Evolutionary conservation across 2,888 invertebrate species (phyloP).

Genomic region (Lepidonotus clava): DNA sequence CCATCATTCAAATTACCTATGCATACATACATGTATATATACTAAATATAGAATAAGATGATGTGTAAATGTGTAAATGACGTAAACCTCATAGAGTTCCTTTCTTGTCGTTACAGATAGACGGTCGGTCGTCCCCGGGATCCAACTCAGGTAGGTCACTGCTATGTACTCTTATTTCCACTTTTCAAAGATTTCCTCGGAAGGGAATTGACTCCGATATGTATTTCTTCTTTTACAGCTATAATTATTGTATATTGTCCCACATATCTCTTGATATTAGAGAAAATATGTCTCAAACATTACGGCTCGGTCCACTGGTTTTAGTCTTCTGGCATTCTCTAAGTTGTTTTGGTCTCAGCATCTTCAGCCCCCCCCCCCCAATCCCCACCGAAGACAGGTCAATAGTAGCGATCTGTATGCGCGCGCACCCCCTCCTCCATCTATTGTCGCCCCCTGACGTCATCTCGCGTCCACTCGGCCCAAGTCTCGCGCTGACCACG

Average conservation of each 20-base stretch:
- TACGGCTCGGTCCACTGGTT: no score
- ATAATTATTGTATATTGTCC: no score
- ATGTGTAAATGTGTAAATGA: neutral
- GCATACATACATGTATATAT: neutral
- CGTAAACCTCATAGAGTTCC: neutral
- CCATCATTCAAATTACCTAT: neutral
- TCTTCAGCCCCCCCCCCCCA: no score
- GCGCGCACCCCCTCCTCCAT: neutral
- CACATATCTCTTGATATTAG: no score
- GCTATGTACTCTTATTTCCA: no score
- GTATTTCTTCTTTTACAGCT: no score
- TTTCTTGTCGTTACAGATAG: constrained; percentile 27
- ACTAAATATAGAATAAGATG: neutral
- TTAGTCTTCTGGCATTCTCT: no score
- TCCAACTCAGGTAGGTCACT: constrained; percentile 33
- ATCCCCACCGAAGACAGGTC: no score
- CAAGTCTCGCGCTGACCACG: neutral
- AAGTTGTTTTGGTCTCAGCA: no score
- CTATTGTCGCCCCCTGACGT: constrained; percentile 32
- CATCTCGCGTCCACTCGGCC: constrained; percentile 33
- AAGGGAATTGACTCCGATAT: no score
- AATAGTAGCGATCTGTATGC: constrained; percentile 34
- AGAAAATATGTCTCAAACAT: no score
- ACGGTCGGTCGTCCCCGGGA: constrained; percentile 31
- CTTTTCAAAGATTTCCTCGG: no score